Evolutionary conservation across 2,888 invertebrate species (phyloP).

Genomic region (Prosopocoilus inquinatus): DNA sequence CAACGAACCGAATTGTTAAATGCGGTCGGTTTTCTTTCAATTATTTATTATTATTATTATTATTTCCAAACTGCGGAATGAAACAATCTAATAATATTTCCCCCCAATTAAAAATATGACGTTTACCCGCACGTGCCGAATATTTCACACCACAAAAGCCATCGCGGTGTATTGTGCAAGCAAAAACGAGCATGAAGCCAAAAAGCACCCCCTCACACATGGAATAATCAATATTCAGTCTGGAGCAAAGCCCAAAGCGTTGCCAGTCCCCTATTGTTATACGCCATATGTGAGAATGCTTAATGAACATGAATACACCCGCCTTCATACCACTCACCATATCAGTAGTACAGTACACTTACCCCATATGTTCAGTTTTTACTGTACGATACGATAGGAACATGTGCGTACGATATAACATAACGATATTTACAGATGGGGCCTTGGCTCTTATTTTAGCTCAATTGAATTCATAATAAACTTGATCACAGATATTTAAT

Average conservation of each 20-base stretch:
- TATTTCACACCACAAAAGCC: constrained; percentile 1
- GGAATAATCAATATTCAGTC: constrained; percentile 24
- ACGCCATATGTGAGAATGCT: constrained; percentile 30
- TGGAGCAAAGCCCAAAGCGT: constrained; percentile 24
- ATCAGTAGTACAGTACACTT: constrained; percentile 11
- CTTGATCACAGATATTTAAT: background rate
- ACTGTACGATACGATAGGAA: background rate
- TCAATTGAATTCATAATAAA: no score
- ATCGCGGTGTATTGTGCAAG: constrained; percentile 5
- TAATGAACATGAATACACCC: constrained; percentile 28
- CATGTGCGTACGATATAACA: background rate
- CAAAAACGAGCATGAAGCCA: constrained; percentile 17
- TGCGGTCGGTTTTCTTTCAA: no score
- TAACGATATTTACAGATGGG: no score
- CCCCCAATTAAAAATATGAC: background rate
- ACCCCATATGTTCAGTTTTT: background rate
- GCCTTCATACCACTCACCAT: constrained; percentile 23
- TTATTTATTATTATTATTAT: background rate
- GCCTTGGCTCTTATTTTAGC: no score
- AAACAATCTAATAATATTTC: background rate
- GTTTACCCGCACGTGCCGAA: background rate
- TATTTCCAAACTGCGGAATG: background rate
- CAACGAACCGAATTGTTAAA: background rate
- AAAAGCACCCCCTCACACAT: constrained; percentile 27
- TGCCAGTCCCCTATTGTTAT: constrained; percentile 27